Conservation (phyloP, 2,113 vertebrate species). For the Centropus bengalensis region DNA sequence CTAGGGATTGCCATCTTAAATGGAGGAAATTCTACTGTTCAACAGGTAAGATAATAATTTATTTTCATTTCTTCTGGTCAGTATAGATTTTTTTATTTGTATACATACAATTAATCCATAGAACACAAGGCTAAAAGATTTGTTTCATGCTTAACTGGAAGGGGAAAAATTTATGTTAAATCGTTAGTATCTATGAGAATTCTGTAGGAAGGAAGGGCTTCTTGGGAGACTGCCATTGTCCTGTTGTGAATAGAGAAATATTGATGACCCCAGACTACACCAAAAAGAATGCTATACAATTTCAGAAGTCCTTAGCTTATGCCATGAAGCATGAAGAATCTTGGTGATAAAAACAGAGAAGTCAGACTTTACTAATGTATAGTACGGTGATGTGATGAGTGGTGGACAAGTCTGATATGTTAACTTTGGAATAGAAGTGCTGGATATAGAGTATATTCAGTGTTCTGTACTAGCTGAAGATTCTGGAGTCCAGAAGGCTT, state of each 20-base stretch:
- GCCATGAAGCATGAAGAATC: not conserved
- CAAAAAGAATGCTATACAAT: not conserved
- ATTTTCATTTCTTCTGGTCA: not conserved
- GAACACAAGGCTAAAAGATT: not conserved
- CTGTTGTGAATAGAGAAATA: not conserved
- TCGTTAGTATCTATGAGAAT: not conserved
- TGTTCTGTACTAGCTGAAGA: not conserved
- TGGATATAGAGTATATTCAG: not conserved
- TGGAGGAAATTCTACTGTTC: conserved; percentile 95
- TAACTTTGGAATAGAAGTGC: not conserved
- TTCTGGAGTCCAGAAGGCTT: not conserved
- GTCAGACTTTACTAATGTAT: not conserved
- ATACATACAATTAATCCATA: not conserved
- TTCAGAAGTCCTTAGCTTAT: not conserved
- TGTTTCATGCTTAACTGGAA: not conserved
- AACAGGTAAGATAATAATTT: conserved; percentile 81
- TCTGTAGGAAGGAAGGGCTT: not conserved
- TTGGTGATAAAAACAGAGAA: not conserved
- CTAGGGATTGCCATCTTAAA: conserved; percentile 95
- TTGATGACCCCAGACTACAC: not conserved
- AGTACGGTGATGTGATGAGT: not conserved
- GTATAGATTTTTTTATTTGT: not conserved
- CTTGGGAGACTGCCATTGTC: not conserved
- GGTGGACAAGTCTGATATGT: not conserved
- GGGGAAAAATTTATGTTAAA: not conserved